A percentile compares a stretch with the other conserved stretches of the same genome.
Conservation (phyloP, 2,113 vertebrate genomes). For the Calidris pygmaea region DNA sequence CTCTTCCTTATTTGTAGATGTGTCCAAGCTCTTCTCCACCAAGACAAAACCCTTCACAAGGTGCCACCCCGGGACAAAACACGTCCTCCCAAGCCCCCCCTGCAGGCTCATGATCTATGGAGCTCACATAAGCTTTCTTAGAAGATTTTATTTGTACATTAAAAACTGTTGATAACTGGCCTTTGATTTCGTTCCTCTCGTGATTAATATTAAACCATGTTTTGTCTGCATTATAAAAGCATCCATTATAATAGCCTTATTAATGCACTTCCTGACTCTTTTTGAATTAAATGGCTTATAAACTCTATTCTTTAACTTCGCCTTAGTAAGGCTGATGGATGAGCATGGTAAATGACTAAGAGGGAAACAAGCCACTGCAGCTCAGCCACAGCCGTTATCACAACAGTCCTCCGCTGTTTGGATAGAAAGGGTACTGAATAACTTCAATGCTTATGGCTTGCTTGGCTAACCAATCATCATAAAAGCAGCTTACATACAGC, state of each 20-base stretch:
- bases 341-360: neutral
- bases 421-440: neutral
- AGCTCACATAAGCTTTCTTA: neutral
- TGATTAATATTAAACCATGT: neutral
- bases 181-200: neutral
- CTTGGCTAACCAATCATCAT: neutral
- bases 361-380: neutral
- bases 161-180: neutral
- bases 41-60: neutral
- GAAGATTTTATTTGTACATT: neutral
- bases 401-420: neutral
- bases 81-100: neutral
- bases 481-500: neutral
- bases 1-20: neutral
- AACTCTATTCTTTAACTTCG: neutral
- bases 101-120: neutral
- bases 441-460: neutral
- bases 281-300: constrained; percentile 4
- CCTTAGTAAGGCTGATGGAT: neutral
- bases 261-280: neutral
- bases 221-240: neutral
- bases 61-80: neutral
- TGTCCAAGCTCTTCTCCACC: neutral
- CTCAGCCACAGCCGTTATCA: neutral
- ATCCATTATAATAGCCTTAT: neutral